phyloP scores from a whole-genome alignment of 2,888 invertebrate genomes.

The Gastrophysa polygoni region DNA sequence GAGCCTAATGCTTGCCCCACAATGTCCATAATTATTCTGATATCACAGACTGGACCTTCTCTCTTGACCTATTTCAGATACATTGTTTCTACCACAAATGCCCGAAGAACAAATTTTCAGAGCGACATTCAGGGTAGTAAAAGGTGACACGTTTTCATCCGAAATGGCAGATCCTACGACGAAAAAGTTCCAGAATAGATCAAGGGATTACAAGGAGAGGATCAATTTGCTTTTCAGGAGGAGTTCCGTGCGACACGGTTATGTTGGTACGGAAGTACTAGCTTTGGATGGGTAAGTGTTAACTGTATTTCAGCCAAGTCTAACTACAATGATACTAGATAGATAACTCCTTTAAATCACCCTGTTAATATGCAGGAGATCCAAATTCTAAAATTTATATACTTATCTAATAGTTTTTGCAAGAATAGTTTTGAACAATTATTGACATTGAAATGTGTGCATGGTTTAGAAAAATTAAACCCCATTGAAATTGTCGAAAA shows the following conservation, averaged over 20 bases:
- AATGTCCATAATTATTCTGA: too few species aligned
- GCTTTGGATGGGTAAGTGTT: constrained; percentile 80
- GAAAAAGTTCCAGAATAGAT: constrained; percentile 73
- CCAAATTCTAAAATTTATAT: too few species aligned
- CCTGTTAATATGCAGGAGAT: neutral
- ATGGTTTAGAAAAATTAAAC: too few species aligned
- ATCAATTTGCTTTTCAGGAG: constrained; percentile 76
- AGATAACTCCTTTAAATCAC: too few species aligned
- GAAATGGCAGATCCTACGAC: constrained; percentile 72
- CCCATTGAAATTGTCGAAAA: too few species aligned
- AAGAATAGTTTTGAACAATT: too few species aligned
- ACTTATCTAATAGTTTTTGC: too few species aligned
- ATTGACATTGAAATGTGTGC: too few species aligned
- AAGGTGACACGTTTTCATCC: constrained; percentile 72
- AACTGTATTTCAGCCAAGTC: neutral
- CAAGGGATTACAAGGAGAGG: constrained; percentile 76
- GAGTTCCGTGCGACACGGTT: constrained; percentile 77
- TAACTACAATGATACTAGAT: too few species aligned
- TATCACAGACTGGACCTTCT: neutral
- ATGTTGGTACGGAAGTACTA: constrained; percentile 78
- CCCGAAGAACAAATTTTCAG: constrained; percentile 82
- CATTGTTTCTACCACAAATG: constrained; percentile 73
- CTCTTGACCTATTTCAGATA: constrained; percentile 65
- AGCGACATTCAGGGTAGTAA: constrained; percentile 76
- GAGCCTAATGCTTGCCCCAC: too few species aligned